Evolutionary conservation across 2,888 invertebrate species (phyloP), one percentile per base, ranked within the genome.

Genomic region (Cataglyphis altisquamis): DNA sequence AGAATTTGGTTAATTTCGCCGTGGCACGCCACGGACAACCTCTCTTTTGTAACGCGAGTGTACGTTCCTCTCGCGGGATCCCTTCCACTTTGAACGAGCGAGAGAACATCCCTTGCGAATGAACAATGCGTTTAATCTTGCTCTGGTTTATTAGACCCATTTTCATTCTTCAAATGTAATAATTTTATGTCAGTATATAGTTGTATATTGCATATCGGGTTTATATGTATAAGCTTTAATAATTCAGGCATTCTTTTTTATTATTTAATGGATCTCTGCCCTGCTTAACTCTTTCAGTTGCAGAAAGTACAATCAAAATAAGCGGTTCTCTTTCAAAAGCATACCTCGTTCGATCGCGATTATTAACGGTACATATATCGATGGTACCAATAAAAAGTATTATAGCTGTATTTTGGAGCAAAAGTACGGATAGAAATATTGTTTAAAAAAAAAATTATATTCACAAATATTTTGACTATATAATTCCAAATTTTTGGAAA

Each of bases 1-100:
- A 80, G 78, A 80, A 80, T 80, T 80, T 60, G 78, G 45, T 25
- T 80, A 80, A 80, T 80, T 80, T 80, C 78, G 36, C 60, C 78
- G 45, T 25, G 60, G 70, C 78, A 80, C 78, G 78, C 78, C 70
- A 78, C 68, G 78, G 68, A 32, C 68, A 60, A 60, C 18, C 70
- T 80, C 72, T 60, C 78, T 45, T 80, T 80, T 70, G 78, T 78
- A 36, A 66, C 29, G 66, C 66, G 67, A 77, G 41, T 77, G 29
- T 41, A 60, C 39, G n/a, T 62, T 73, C 8, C 70, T 70, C 60
- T 21, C 70, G 60, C 70, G 70, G 70, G 36, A 10, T 70, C 70
- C 45, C 45, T 70, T 36, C 32, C 36, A 45, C 45, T 18, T 60
- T 6, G 32, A 60, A 18, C 12, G 21, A 41, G 21, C 29, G 18